phyloP scores from a whole-genome alignment of 2,888 invertebrate species.

The Phyllotreta cruciferae region DNA sequence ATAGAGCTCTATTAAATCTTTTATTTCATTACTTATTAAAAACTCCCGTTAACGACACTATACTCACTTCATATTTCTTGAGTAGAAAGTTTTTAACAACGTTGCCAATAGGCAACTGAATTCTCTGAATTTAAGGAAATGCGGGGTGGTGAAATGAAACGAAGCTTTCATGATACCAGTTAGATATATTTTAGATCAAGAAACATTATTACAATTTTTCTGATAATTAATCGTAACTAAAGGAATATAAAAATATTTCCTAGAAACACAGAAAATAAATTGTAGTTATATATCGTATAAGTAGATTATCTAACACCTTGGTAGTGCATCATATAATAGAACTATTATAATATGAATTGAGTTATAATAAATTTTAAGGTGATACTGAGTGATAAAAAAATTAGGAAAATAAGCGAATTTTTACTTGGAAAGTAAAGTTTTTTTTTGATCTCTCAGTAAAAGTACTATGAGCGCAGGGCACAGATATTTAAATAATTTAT shows the following conservation, averaged over 20 bases:
- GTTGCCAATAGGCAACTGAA: not conserved
- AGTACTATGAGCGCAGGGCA: slow-evolving; percentile 10
- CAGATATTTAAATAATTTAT: slow-evolving; percentile 16
- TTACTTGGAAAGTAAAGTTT: not conserved
- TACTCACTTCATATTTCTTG: too few relatives aligned
- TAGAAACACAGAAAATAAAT: slow-evolving; percentile 1
- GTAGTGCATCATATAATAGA: slow-evolving; percentile 16
- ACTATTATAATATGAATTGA: too few relatives aligned
- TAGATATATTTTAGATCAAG: slow-evolving; percentile 29
- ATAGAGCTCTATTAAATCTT: too few relatives aligned
- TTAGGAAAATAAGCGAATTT: not conserved
- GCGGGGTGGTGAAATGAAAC: slow-evolving; percentile 4
- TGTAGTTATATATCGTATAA: not conserved
- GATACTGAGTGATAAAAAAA: slow-evolving; percentile 11
- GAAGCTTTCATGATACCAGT: slow-evolving; percentile 20
- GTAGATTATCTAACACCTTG: not conserved
- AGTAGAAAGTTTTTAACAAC: not conserved
- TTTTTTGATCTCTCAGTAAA: slow-evolving; percentile 15
- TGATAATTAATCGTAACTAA: slow-evolving; percentile 8
- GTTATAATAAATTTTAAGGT: slow-evolving; percentile 5
- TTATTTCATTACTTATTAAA: too few relatives aligned
- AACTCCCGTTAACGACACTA: too few relatives aligned
- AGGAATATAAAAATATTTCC: slow-evolving; percentile 12
- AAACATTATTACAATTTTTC: slow-evolving; percentile 20
- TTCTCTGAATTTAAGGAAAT: not conserved